Base-by-base conservation (phyloP, 2,797 vertebrate species). In the Pseudomugil gertrudae region DNA sequence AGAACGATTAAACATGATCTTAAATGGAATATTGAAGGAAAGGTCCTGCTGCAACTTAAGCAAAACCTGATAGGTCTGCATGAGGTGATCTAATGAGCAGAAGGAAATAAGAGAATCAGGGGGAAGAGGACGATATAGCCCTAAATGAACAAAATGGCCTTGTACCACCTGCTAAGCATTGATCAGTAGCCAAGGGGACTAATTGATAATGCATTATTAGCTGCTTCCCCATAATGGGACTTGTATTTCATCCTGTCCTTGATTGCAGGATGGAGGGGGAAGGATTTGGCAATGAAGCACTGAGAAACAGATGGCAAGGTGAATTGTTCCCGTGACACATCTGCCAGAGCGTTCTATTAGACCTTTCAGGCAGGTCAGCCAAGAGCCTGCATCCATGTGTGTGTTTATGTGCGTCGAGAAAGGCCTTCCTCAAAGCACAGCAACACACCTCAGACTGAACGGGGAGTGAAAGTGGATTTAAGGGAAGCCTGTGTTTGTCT, bases 201-300 rank as follows among this genome's bases (percentile, higher is more conserved):
- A 93, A 94, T 94, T 93, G 94, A 94, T 93, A 92, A 94, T 88
- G 88, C 90, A 89, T 93, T 93, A 93, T 93, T 93, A 92, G 93
- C 91, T 80, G 90, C 84, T 83, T 87, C 80, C 72, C 79, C 78
- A 82, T 93, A 93, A 94, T 93, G 89, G 89, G 87, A 88, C 81
- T 92, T 92, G 87, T 92, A 92, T 94, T 93, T 94, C 92, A 93
- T 90, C 86, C 92, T 87, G 93, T 88, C 92, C 87, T 87, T 84
- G 87, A 89, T 88, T 80, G 89, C 47, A 23, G 75, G 83, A 72
- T 52, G 3, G 59, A 80, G 54, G 75, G 63, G 75, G 60, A 79
- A 70, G 64, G 78, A 85, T 89, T 90, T 92, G 91, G 88, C 80
- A 61, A 78, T 74, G 84, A 84, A 80, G 81, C 75, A 66, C 79